Percentiles rank a stretch among this genome's conserved stretches.
Evolutionary conservation across 2,797 vertebrate genomes (phyloP).

Genomic region (Gallinago stenura): DNA sequence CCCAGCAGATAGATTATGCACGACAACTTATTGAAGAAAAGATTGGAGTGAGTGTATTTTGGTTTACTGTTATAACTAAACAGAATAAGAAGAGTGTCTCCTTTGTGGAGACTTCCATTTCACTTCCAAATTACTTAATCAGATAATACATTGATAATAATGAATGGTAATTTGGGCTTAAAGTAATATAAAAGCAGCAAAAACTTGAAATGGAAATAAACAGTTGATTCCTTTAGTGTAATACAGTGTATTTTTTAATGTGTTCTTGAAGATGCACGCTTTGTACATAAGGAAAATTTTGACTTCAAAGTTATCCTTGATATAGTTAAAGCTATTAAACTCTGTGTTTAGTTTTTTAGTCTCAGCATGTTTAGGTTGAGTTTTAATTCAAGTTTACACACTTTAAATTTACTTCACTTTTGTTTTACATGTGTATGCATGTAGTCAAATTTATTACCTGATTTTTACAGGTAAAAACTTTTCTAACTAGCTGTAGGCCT

Average conservation of each 20-base stretch:
- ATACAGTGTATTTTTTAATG: background rate
- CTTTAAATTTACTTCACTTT: background rate
- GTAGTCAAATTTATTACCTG: background rate
- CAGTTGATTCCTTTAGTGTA: accelerated
- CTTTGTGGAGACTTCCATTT: background rate
- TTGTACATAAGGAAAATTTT: background rate
- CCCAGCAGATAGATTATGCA: conserved; percentile 98
- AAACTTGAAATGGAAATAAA: background rate
- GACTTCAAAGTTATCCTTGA: background rate
- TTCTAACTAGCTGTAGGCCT: background rate
- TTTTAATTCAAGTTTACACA: background rate
- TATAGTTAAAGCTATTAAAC: background rate
- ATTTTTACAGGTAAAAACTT: background rate
- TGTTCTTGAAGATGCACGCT: background rate
- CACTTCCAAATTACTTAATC: background rate
- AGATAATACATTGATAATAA: background rate
- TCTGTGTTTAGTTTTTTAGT: background rate
- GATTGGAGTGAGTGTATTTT: conserved; percentile 88
- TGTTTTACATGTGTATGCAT: accelerated
- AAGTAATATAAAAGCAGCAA: background rate
- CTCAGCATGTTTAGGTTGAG: background rate
- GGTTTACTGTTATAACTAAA: background rate
- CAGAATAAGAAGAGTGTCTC: background rate
- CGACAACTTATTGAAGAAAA: conserved; percentile 98
- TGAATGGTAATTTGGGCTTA: background rate